Evolutionary conservation across 2,797 vertebrate genomes (phyloP), one percentile per base, ranked within the genome.

Genomic region (Allobates femoralis): DNA sequence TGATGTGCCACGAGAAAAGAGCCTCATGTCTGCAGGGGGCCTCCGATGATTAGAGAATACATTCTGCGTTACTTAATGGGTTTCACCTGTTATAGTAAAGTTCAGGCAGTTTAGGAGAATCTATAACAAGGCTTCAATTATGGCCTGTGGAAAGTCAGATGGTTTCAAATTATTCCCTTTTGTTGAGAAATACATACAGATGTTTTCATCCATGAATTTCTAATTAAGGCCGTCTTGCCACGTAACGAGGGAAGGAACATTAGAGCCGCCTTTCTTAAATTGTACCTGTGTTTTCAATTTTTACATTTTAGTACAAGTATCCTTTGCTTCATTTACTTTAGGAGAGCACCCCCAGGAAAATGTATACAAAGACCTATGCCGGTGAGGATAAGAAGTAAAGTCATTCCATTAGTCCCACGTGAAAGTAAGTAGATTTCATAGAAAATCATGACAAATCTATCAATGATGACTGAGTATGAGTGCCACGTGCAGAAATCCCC

Each of bases 341-440:
- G 96, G 94, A 92, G 95, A 91, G 96, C 95, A 83, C 94, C 95
- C 32, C 96, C 96, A 19, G 95, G 95, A 46, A 97, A 96, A 86
- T 97, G 96, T 90, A 95, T 94, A 91, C 92, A 94, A 77, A 95
- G 95, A 79, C 92, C 93, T 3, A 86, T 94, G 84, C 93, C 92
- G 0, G 94, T 97, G 88, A 95, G 94, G 93, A 94, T 94, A 89
- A 95, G 89, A 51, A 96, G 94, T 55, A 96, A 96, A 91, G 71
- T 37, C 83, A 64, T 95, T 89, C 94, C 87, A 0, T 96, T 97
- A 88, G 88, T 92, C 84, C 95, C 95, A 11, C 80, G 30, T 15
- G 93, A 96, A 92, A 66, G 96, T 96, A 93, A 96, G 96, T 95
- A 66, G 1, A 37, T 67, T 15, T 28, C 15, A 74, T 50, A 11